A percentile compares a stretch with the other conserved stretches of the same genome.
Evolutionary conservation across 2,113 vertebrate species (phyloP).

Genomic region (Otocyon megalotis): DNA sequence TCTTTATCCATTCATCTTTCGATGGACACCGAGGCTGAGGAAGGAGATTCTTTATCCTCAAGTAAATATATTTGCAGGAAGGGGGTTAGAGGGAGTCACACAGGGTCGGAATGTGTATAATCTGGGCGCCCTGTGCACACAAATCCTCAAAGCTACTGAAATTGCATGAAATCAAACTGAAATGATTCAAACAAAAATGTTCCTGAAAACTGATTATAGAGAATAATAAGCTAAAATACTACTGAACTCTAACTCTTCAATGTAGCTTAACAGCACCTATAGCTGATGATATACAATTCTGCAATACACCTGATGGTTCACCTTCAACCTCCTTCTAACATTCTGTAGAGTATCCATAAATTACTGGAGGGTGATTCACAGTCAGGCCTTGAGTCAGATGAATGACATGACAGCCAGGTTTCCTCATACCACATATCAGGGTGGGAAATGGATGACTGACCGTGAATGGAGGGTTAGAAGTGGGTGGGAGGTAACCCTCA

Average conservation of each 20-base stretch:
- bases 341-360: background rate
- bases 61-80: slow-evolving; percentile 22
- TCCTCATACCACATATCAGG: background rate
- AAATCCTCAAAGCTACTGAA: slow-evolving; percentile 39
- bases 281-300: background rate
- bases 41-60: background rate
- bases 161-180: background rate
- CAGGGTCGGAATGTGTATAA: background rate
- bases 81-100: background rate
- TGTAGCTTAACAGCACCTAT: background rate
- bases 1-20: no score
- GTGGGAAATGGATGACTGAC: no score
- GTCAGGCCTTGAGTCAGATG: background rate
- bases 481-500: background rate
- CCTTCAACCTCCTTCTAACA: background rate
- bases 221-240: slow-evolving; percentile 11
- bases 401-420: background rate
- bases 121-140: background rate
- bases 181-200: slow-evolving; percentile 50
- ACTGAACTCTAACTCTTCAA: background rate
- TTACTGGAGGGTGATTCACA: background rate
- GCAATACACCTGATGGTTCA: background rate
- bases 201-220: slow-evolving; percentile 18
- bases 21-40: no score
- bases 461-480: no score